Evolutionary conservation across 37 sponge, comb jelly and placozoan genomes (phyloP).

Genomic region (Eunapius fragilis): DNA sequence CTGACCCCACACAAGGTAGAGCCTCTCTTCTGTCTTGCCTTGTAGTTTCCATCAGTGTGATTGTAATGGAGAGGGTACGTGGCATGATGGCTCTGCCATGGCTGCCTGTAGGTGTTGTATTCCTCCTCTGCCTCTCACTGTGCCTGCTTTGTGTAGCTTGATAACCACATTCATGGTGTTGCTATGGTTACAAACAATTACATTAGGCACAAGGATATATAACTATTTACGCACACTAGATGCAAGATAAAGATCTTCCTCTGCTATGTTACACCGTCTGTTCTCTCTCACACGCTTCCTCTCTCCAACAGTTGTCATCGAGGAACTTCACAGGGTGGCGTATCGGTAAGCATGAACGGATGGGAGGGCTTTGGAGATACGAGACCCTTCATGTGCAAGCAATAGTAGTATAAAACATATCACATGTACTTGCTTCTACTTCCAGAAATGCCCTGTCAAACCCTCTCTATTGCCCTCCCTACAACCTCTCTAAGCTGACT

Average conservation of each 20-base stretch:
- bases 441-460: constrained; percentile 66
- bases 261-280: not conserved
- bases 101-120: too few species aligned
- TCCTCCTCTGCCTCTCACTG: too few species aligned
- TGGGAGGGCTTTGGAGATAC: not conserved
- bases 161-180: too few species aligned
- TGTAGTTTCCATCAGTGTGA: too few species aligned
- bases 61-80: too few species aligned
- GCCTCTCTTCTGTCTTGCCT: not conserved
- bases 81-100: too few species aligned
- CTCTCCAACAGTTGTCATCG: constrained; percentile 9
- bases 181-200: too few species aligned
- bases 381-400: too few species aligned
- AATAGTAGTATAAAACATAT: not conserved
- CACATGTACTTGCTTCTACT: not conserved
- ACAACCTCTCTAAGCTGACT: constrained; percentile 44
- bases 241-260: too few species aligned
- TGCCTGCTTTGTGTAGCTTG: too few species aligned
- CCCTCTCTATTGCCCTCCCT: constrained; percentile 54
- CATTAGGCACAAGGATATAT: too few species aligned
- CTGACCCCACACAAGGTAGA: constrained; percentile 19
- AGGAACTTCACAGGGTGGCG: constrained; percentile 7
- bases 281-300: constrained; percentile 6
- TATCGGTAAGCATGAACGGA: not conserved
- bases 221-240: too few species aligned